Conservation (phyloP, 2,888 invertebrate genomes). For the Drosophila multiciliata region DNA sequence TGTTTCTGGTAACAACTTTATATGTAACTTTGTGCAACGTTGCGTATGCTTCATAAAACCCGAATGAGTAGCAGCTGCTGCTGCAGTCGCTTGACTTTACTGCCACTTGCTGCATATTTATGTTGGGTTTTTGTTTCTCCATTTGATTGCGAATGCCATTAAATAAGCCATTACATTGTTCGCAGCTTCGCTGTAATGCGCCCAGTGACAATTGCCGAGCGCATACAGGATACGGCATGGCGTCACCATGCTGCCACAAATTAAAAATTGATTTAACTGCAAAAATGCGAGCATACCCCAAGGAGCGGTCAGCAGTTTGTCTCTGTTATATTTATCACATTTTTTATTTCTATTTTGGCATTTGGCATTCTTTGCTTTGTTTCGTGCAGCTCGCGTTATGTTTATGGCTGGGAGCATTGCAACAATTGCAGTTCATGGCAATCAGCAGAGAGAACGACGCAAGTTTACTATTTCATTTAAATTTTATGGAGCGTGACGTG, state of each 20-base stretch:
- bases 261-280: constrained; percentile 76
- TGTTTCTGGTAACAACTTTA: constrained; percentile 23
- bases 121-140: constrained; percentile 45
- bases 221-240: constrained; percentile 34
- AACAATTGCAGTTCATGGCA: constrained; percentile 78
- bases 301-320: constrained; percentile 48
- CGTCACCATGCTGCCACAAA: constrained; percentile 62
- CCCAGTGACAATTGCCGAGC: constrained; percentile 60
- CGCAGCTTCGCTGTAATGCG: constrained; percentile 53
- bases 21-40: constrained; percentile 55
- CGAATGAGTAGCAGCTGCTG: constrained; percentile 37
- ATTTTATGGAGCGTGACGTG: constrained; percentile 73
- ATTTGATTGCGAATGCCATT: constrained; percentile 50
- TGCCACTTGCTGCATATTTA: constrained; percentile 70
- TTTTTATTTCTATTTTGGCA: constrained; percentile 18
- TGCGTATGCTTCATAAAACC: constrained; percentile 62
- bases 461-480: constrained; percentile 77
- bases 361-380: constrained; percentile 35
- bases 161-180: constrained; percentile 64
- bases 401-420: constrained; percentile 55
- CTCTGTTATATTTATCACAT: constrained; percentile 14
- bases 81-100: constrained; percentile 37
- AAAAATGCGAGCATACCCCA: constrained; percentile 58
- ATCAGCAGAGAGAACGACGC: constrained; percentile 68
- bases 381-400: constrained; percentile 52